These are phyloP conservation scores for Oikopleura dioica DNA, from an alignment of 23 tunicate genomes.

Conservation along the genomic window DNA sequence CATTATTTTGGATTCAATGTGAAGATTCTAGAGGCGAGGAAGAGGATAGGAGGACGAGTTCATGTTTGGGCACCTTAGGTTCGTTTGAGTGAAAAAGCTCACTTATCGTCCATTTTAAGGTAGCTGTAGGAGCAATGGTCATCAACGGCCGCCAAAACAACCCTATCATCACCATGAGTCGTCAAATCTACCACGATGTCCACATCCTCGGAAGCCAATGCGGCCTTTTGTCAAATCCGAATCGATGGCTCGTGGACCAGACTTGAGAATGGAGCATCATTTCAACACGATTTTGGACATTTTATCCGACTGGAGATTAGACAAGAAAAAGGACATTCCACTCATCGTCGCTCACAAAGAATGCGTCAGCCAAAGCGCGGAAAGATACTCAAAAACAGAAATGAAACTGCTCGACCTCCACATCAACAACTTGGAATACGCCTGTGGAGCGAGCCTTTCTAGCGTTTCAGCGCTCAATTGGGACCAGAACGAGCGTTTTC, in stretches of 20 bases:
- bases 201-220: no score
- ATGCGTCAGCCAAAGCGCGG: conserved; percentile 53
- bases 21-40: conserved; percentile 38
- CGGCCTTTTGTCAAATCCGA: no score
- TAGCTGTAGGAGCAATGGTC: no score
- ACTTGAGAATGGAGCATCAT: conserved; percentile 74
- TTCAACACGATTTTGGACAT: conserved; percentile 46
- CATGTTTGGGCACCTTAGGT: conserved; percentile 60
- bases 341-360: conserved; percentile 49
- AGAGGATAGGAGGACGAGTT: conserved; percentile 61
- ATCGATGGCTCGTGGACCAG: no score
- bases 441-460: conserved; percentile 48
- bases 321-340: no score
- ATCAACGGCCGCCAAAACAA: no score
- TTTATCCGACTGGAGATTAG: no score
- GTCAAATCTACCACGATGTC: no score
- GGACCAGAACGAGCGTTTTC: conserved; percentile 80
- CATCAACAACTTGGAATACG: conserved; percentile 55
- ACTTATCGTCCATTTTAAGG: conserved; percentile 39
- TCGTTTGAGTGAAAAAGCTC: conserved; percentile 51
- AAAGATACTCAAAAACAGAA: conserved; percentile 35
- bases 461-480: conserved; percentile 75
- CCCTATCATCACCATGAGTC: no score
- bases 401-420: conserved; percentile 35
- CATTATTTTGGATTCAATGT: conserved; percentile 64